Conservation (phyloP, 2,888 invertebrate species). For the Eristalinus aeneus region DNA sequence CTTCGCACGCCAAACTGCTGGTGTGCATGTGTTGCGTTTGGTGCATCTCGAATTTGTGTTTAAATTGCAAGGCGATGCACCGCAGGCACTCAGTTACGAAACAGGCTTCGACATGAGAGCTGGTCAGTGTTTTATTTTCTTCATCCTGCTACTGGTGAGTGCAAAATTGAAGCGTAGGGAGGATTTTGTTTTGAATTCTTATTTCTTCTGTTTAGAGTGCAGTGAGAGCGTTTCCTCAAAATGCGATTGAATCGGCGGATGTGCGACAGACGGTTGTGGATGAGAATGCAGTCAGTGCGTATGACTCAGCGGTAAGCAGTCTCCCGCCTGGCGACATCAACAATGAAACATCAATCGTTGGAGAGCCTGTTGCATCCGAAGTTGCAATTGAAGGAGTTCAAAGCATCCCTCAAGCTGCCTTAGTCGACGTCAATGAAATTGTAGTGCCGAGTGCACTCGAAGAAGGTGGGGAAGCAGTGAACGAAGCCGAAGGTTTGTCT, state of each 20-base stretch:
- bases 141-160: conserved; percentile 41
- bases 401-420: too few relatives aligned
- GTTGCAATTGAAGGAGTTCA: neutral
- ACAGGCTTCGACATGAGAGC: conserved; percentile 65
- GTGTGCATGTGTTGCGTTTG: conserved; percentile 5
- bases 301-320: neutral
- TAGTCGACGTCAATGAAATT: neutral
- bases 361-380: neutral
- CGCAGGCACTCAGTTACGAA: conserved; percentile 62
- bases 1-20: conserved; percentile 36
- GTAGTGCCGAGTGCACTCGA: neutral
- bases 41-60: conserved; percentile 17
- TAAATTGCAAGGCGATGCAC: conserved; percentile 36
- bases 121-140: conserved; percentile 22
- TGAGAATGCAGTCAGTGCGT: neutral
- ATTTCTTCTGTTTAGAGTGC: conserved; percentile 15
- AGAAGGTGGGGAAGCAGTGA: neutral
- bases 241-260: neutral
- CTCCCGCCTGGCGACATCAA: neutral
- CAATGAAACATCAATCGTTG: neutral
- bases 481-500: neutral
- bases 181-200: neutral
- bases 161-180: neutral
- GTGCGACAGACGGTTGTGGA: neutral
- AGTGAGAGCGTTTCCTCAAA: neutral